Percentiles rank a stretch among this genome's conserved stretches.
phyloP scores from a whole-genome alignment of 2,797 vertebrate species.

The Rhinophrynus dorsalis region DNA sequence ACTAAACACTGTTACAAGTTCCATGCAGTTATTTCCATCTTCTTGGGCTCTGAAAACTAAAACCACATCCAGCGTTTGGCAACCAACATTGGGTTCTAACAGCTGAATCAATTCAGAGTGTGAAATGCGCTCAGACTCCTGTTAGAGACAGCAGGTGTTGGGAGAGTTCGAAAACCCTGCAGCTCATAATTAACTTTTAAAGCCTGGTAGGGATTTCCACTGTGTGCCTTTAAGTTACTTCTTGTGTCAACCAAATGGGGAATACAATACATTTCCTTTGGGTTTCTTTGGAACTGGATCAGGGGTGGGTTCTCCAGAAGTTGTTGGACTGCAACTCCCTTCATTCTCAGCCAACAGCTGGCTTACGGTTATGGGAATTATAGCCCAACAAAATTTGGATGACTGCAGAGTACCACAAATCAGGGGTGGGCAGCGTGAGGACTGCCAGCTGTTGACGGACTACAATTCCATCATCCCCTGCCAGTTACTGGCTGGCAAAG shows the following conservation, averaged over 20 bases:
- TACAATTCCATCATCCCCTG: no score
- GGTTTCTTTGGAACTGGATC: no score
- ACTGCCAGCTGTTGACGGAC: no score
- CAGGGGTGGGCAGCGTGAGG: no score
- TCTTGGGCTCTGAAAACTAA: neutral
- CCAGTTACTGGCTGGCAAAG: no score
- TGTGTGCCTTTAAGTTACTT: neutral
- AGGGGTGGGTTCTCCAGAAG: no score
- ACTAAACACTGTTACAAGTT: constrained; percentile 5
- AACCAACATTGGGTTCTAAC: neutral
- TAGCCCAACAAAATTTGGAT: no score
- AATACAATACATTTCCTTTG: no score
- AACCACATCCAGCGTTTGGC: constrained; percentile 18
- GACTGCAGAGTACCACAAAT: no score
- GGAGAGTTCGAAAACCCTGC: neutral
- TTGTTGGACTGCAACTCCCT: no score
- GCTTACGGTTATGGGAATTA: no score
- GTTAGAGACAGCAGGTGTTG: constrained; percentile 9
- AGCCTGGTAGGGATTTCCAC: neutral
- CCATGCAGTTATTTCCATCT: constrained; percentile 6
- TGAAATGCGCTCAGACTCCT: constrained; percentile 8
- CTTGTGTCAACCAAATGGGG: neutral
- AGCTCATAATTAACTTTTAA: constrained; percentile 11
- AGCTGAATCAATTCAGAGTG: constrained; percentile 26
- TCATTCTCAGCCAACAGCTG: no score